These are phyloP conservation scores for Leucoraja ocellata DNA, from an alignment of 2,797 vertebrate species.

Conservation along the genomic window DNA sequence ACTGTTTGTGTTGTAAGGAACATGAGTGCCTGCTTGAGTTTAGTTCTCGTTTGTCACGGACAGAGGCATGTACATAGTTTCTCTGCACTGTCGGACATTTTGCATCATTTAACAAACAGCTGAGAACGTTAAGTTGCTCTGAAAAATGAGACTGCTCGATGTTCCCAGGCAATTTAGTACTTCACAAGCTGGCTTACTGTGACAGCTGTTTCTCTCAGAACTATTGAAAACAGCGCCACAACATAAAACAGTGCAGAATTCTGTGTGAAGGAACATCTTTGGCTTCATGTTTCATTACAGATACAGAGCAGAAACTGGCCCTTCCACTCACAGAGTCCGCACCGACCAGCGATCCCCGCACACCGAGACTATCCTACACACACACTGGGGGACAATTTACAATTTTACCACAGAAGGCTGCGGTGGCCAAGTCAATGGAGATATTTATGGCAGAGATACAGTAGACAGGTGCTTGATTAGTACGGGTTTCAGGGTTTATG, in stretches of 20 bases:
- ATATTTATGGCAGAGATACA: too few relatives aligned
- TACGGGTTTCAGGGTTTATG: too few relatives aligned
- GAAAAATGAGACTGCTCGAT: neutral
- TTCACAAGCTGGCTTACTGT: neutral
- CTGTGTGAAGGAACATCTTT: neutral
- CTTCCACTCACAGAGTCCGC: too few relatives aligned
- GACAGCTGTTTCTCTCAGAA: neutral
- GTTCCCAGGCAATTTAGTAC: neutral
- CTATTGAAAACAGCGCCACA: neutral
- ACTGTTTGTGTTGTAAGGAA: neutral
- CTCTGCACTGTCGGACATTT: neutral
- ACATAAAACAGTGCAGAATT: neutral
- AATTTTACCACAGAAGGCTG: too few relatives aligned
- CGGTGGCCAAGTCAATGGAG: too few relatives aligned
- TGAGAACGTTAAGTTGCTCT: neutral
- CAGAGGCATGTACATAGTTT: neutral
- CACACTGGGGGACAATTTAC: too few relatives aligned
- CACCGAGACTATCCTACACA: too few relatives aligned
- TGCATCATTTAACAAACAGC: slow-evolving; percentile 7
- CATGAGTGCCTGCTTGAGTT: neutral
- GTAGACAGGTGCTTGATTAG: too few relatives aligned
- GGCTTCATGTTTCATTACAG: neutral
- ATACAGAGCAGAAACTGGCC: too few relatives aligned
- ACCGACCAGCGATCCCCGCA: too few relatives aligned
- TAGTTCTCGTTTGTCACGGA: neutral